Evolutionary conservation across 37 sponge, comb jelly and placozoan genomes (phyloP), one percentile per base, ranked within the genome.

Genomic region (Haliclona indistincta): DNA sequence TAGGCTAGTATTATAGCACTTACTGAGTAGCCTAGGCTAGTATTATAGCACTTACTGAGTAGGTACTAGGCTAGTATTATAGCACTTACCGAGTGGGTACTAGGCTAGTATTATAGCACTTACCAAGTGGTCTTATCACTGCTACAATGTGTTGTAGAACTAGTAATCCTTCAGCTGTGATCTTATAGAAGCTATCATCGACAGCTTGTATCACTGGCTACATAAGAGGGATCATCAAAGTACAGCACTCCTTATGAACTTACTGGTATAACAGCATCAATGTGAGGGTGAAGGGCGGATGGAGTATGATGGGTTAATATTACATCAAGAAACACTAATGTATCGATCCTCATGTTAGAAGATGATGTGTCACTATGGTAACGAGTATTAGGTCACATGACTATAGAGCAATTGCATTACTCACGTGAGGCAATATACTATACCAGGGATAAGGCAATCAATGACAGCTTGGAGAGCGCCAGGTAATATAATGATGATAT

Each of bases 281-380:
- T 78, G 70, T 88, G 84, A 13, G 95, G 89, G 55, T 92, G 84
- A 73, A 97, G 88, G n/a, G 89, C 78, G 1, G 67, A 64, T 6
- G 95, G 71, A 33, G 75, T 25, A 54, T 93, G 98, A 36, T 92
- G 79, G 28, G 77, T 78, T 20, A 97, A 66, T 60, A 97, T 64
- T 2, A 86, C 90, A 60, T 89, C 81, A 4, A 97, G 85, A 69
- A 97, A 97, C 43, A 67, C 70, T 15, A 97, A 90, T n/a, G 93
- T 78, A 61, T 94, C 96, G 41, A 97, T 97, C 87, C 89, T 97
- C 83, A 97, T 81, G 54, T 97, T 95, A n/a, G 93, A 92, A 55
- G 89, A 79, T 7, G 95, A 86, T 5, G 86, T 89, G 41, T 94
- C 93, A 74, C 84, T 93, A 47, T 3, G 51, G 38, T 55, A 17